Conservation (phyloP, 2,888 invertebrate species). For the Acrocyrtus sp. region DNA sequence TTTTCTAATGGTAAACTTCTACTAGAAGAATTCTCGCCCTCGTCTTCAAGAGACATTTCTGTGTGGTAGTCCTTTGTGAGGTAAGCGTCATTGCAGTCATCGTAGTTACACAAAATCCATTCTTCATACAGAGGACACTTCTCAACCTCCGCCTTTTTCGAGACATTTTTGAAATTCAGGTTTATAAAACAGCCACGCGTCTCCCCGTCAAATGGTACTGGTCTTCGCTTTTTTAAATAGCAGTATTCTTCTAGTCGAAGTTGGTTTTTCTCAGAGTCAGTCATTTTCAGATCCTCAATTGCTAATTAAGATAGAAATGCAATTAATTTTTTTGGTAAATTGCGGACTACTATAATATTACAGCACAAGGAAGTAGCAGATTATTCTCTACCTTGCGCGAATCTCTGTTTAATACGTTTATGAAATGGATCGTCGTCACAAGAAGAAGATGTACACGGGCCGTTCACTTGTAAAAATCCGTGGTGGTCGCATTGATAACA, state of each 20-base stretch:
- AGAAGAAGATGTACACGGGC: neutral
- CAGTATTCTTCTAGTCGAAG: neutral
- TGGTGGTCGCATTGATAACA: slow-evolving; percentile 17
- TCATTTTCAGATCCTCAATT: neutral
- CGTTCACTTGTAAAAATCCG: neutral
- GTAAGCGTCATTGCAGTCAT: slow-evolving; percentile 12
- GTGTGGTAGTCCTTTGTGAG: neutral
- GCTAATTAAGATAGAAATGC: neutral
- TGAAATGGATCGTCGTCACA: slow-evolving; percentile 1
- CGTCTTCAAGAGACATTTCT: neutral
- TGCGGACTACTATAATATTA: too few species aligned
- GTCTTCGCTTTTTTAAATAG: neutral
- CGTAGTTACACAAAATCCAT: neutral
- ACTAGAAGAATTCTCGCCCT: neutral
- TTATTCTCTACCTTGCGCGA: slow-evolving; percentile 1
- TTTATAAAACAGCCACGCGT: slow-evolving; percentile 1
- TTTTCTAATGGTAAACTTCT: neutral
- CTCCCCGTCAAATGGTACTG: slow-evolving; percentile 6
- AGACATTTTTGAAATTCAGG: neutral
- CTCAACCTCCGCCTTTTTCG: neutral
- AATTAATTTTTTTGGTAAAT: too few species aligned
- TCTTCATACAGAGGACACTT: neutral
- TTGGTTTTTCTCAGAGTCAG: neutral
- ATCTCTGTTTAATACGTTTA: neutral
- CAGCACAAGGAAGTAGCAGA: too few species aligned